Percentiles rank a stretch among this genome's conserved stretches.
These are phyloP conservation scores for Malurus melanocephalus DNA, from an alignment of 2,113 vertebrate species.

Conservation along the genomic window DNA sequence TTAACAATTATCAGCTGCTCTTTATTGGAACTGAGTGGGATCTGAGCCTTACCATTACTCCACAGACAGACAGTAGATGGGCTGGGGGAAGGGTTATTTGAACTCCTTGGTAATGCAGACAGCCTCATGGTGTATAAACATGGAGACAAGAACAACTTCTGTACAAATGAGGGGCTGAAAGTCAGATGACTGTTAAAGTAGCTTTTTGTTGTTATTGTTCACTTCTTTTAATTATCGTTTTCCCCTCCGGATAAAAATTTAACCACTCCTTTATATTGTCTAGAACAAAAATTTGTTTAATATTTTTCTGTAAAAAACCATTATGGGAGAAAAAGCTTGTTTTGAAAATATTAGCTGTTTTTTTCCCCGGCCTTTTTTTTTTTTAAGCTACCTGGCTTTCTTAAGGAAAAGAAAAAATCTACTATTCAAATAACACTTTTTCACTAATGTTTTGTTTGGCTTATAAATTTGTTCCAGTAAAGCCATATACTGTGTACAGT, in stretches of 20 bases:
- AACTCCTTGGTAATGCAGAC: conserved; percentile 70
- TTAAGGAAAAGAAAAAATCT: background rate
- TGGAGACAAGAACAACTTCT: conserved; percentile 35
- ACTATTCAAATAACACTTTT: background rate
- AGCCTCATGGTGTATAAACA: conserved; percentile 52
- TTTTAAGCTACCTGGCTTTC: conserved; percentile 53
- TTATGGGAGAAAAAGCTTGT: background rate
- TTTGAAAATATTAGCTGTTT: background rate
- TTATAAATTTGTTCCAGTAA: conserved; percentile 38
- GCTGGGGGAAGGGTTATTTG: conserved; percentile 34
- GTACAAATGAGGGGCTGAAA: conserved; percentile 89
- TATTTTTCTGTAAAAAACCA: background rate
- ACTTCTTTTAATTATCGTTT: background rate
- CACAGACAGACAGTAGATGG: conserved; percentile 30
- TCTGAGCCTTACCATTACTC: conserved; percentile 1
- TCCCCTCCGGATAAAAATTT: conserved; percentile 10
- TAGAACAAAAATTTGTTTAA: background rate
- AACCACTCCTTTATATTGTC: background rate
- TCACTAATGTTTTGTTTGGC: conserved; percentile 29
- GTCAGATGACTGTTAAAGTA: conserved; percentile 80
- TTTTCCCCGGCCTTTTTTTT: accelerated
- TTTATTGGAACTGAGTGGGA: conserved; percentile 32
- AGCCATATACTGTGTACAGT: conserved; percentile 44
- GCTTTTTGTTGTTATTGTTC: background rate
- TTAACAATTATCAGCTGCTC: conserved; percentile 19